Evolutionary conservation across 2,888 invertebrate species (phyloP), one percentile per base, ranked within the genome.

Genomic region (Charanyca ferruginea): DNA sequence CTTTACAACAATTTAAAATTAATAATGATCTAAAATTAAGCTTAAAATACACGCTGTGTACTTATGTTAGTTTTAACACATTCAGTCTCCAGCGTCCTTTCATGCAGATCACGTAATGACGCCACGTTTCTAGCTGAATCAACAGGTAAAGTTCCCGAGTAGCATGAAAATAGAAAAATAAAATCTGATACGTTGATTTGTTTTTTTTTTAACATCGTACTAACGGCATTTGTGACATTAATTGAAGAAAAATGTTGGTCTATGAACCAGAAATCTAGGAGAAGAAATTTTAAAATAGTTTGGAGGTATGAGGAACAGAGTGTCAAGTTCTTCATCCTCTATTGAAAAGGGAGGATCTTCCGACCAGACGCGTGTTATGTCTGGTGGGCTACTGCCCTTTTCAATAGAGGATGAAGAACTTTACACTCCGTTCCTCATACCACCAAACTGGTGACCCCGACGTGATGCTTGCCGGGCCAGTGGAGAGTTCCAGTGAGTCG

Each of bases 81-180:
- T 66, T 55, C 41, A 8, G 20, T 48, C 44, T 59, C 62, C 54
- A 13, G 35, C 49, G 53, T 55, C 48, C 60, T 49, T 41, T 51
- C 54, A 75, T 66, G 58, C 72, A 62, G 72, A 66, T 68, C 70
- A 71, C 64, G 68, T 73, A 71, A 64, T 78, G 79, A 60, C 64
- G 65, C 38, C 42, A 71, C 60, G 67, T 77, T 76, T 71, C 55
- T 64, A 63, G 58, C 44, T 62, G 81, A 80, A 80, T 81, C 80
- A 80, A 80, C 80, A 80, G 80, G 80, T 80, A 71, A 66, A 20
- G 47, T 32, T 47, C 77, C 75, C 72, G 55, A 57, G 25, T 75
- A 23, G n/a, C 18, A 38, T 42, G 74, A 52, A 72, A 63, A 62
- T 66, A 72, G 62, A 67, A 75, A 74, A 77, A 75, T 63, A 57